Conservation (phyloP, 2,888 invertebrate genomes). For the Alentia gelatinosa region DNA sequence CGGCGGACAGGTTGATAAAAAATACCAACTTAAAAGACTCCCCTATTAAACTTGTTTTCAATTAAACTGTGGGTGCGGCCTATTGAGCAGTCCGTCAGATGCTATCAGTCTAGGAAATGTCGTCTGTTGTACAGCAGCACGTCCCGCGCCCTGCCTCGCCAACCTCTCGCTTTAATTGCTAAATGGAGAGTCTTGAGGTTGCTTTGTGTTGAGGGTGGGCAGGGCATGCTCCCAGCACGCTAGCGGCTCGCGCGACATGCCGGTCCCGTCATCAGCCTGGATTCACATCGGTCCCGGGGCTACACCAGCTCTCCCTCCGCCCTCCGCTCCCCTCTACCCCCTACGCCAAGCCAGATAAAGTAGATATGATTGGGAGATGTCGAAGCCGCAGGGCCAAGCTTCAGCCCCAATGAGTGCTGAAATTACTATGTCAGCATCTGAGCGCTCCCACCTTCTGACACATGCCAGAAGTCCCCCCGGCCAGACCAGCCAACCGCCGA, state of each 20-base stretch:
- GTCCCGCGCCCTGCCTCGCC: too few species aligned
- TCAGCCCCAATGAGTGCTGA: conserved; percentile 6
- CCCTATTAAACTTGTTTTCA: conserved; percentile 12
- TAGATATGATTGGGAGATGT: not conserved
- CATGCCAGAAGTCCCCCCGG: not conserved
- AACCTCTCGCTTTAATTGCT: not conserved
- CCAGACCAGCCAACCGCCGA: not conserved
- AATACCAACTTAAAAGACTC: not conserved
- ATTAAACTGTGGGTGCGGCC: not conserved
- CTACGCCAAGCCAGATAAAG: not conserved
- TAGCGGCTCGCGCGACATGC: not conserved
- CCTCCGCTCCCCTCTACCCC: not conserved
- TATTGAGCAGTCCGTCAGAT: not conserved
- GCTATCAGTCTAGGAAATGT: too few species aligned
- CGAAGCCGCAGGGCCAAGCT: not conserved
- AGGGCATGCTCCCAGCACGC: not conserved
- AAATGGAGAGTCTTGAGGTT: not conserved
- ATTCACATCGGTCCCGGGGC: not conserved
- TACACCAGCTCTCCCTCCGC: not conserved
- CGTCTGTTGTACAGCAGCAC: too few species aligned
- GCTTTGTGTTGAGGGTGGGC: conserved; percentile 2
- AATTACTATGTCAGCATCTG: conserved; percentile 5
- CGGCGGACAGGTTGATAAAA: too few species aligned
- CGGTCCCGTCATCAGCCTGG: not conserved
- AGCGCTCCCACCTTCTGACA: not conserved